Base-by-base conservation (phyloP, 2,888 invertebrate species). In the Pterostichus madidus region DNA sequence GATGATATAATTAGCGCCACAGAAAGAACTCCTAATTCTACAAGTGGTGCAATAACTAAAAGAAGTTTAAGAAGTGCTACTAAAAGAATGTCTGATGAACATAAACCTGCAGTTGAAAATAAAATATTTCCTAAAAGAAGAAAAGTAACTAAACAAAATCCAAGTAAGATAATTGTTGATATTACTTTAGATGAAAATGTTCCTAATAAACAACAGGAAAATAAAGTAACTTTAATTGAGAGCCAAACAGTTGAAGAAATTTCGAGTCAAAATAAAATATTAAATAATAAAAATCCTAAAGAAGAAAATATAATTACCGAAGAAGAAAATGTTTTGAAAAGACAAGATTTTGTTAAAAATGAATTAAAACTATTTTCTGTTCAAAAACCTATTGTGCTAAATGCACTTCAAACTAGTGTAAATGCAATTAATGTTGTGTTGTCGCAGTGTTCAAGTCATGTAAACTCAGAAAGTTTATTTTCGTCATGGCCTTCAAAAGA, bases 391-490 rank as follows among this genome's bases (percentile, higher is more conserved):
- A 52, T 6, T 10, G 52, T 68, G 35, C 15, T 80, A 5, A 49
- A 17, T 17, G 46, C 64, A 31, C 13, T 80, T 15, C 35, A 80
- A 68, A 80, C 11, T 11, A 80, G 35, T 32, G 10, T 80, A 13
- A 15, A 80, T 32, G 32, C 44, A 35, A 35, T 64, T 49, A 61
- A 68, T 17, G 35, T 15, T 13, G 10, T 80, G 15, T 15, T 80
- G n/a, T 80, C 80, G 0, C 64, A 80, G 15, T 68, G 61, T 15
- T 80, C 68, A 68, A 80, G 68, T 49, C 68, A 80, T 64, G 10
- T 80, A 7, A 64, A 35, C 15, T 56, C 73, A 44, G 44, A 71
- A 80, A 80, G 53, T 73, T 56, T 56, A 56, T 59, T 80, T 56
- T 80, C 80, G 13, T 71, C 80, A 3, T 52, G 52, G 1, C 15